Base-by-base conservation (phyloP, 2,888 invertebrate genomes). In the Dimorphilus gyrociliatus region DNA sequence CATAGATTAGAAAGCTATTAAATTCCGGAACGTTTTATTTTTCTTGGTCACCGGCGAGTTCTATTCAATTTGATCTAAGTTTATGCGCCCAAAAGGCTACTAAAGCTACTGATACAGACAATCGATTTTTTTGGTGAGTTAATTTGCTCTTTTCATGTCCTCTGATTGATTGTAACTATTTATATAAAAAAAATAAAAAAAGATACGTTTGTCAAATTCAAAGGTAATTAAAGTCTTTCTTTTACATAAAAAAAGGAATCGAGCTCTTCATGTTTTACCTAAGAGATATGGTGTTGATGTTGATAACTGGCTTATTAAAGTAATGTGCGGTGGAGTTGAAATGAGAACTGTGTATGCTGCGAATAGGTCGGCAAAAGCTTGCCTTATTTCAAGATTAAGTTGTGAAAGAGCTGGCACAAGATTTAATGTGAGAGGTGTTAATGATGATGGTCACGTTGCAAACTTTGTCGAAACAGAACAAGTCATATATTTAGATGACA, bases 391-490 rank as follows among this genome's bases (percentile, higher is more conserved):
- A 1, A 72, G 97, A 36, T 70, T 99, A 18, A 90, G 90, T 57
- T 92, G 88, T 65, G 94, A 99, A 66, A 70, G 97, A 46, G 94
- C 94, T 32, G 97, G 97, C 17, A 99, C 97, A 16, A 70, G 84
- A 44, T 99, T 97, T 60, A 92, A 94, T 68, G 92, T 94, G 0
- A 71, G 97, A 42, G 97, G 97, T n/a, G 82, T 81, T 41, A 94
- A 99, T 65, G 97, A 99, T 66, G 86, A 90, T 60, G 97, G 97
- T 0, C 81, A 90, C 68, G 97, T 97, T 12, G 97, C 97, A 1
- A 99, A 99, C 69, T 99, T 99, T 71, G 94, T 94, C 17, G 97
- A 99, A 72, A 99, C 97, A 1, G 97, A 97, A 65, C 97, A 99
- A 69, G 81, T 63, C 24, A 59, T 66, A 29, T 64, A 56, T 36